phyloP scores from a whole-genome alignment of 2,888 invertebrate species.

The Nephrocerus scutellatus region DNA sequence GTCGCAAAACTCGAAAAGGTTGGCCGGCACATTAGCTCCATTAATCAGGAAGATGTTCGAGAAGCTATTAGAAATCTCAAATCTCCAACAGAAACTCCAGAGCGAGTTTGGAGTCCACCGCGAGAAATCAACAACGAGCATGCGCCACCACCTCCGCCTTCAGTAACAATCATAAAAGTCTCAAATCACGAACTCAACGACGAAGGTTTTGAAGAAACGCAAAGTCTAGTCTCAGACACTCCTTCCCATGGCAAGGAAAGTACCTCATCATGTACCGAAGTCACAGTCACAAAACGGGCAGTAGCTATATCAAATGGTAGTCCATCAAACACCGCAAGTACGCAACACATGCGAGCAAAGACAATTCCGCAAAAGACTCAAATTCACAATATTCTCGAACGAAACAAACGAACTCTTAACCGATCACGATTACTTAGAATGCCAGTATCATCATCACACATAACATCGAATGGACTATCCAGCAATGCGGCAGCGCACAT shows the following conservation, averaged over 20 bases:
- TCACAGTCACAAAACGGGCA: no score
- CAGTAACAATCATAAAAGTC: slow-evolving; percentile 30
- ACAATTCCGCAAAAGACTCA: slow-evolving; percentile 21
- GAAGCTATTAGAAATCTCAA: slow-evolving; percentile 61
- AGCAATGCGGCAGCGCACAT: slow-evolving; percentile 24
- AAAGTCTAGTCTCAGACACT: slow-evolving; percentile 79
- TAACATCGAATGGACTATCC: slow-evolving; percentile 15
- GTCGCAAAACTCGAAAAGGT: slow-evolving; percentile 47
- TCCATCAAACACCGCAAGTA: no score
- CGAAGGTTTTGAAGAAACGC: slow-evolving; percentile 87
- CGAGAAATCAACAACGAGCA: slow-evolving; percentile 33
- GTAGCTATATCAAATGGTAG: no score
- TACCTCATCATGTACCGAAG: slow-evolving; percentile 71
- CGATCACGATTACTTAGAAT: slow-evolving; percentile 26
- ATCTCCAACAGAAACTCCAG: slow-evolving; percentile 56
- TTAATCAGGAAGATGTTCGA: slow-evolving; percentile 64
- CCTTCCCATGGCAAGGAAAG: slow-evolving; percentile 65
- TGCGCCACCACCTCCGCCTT: slow-evolving; percentile 18
- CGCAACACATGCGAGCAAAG: slow-evolving; percentile 24
- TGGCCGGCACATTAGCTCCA: slow-evolving; percentile 61
- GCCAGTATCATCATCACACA: no score
- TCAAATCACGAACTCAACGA: slow-evolving; percentile 63
- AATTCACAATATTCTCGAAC: slow-evolving; percentile 7
- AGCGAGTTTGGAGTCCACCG: slow-evolving; percentile 56
- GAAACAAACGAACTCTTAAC: slow-evolving; percentile 21